phyloP scores from a whole-genome alignment of 2,888 invertebrate species.

The Drosophila putrida region DNA sequence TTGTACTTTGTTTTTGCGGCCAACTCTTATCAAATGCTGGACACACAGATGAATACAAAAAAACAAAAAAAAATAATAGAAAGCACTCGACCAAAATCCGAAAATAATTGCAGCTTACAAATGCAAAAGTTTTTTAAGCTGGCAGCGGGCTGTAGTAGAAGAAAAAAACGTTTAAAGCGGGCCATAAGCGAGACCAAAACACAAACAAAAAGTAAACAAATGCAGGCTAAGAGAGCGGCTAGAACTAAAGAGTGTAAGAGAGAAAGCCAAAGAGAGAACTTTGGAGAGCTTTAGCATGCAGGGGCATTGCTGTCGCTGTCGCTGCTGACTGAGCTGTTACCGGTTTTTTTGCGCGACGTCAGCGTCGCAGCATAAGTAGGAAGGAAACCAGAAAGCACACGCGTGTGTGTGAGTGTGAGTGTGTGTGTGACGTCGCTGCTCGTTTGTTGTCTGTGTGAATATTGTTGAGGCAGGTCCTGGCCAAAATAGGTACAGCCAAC shows the following conservation, averaged over 20 bases:
- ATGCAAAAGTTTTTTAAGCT: constrained; percentile 31
- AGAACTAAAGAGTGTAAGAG: constrained; percentile 1
- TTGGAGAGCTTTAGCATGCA: constrained; percentile 34
- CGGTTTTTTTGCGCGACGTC: constrained; percentile 60
- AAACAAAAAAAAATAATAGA: no score
- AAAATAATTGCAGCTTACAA: constrained; percentile 58
- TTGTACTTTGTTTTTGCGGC: neutral
- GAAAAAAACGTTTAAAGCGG: constrained; percentile 36
- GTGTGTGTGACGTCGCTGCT: constrained; percentile 44
- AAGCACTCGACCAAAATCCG: constrained; percentile 35
- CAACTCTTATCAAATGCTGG: constrained; percentile 27
- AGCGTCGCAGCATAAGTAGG: constrained; percentile 68
- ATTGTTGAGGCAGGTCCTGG: constrained; percentile 85
- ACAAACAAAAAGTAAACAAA: constrained; percentile 62
- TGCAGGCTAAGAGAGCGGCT: constrained; percentile 38
- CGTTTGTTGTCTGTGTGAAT: constrained; percentile 59
- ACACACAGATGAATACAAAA: constrained; percentile 15
- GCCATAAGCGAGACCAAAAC: constrained; percentile 50
- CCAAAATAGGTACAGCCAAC: constrained; percentile 84
- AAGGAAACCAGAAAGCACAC: constrained; percentile 75
- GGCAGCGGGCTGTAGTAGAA: neutral
- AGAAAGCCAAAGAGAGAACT: neutral
- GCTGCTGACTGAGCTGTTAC: constrained; percentile 56
- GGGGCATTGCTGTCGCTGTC: constrained; percentile 42
- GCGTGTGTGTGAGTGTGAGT: constrained; percentile 30